A percentile compares a stretch with the other conserved stretches of the same genome.
phyloP scores from a whole-genome alignment of 2,113 vertebrate species.

The Hippolais icterina region DNA sequence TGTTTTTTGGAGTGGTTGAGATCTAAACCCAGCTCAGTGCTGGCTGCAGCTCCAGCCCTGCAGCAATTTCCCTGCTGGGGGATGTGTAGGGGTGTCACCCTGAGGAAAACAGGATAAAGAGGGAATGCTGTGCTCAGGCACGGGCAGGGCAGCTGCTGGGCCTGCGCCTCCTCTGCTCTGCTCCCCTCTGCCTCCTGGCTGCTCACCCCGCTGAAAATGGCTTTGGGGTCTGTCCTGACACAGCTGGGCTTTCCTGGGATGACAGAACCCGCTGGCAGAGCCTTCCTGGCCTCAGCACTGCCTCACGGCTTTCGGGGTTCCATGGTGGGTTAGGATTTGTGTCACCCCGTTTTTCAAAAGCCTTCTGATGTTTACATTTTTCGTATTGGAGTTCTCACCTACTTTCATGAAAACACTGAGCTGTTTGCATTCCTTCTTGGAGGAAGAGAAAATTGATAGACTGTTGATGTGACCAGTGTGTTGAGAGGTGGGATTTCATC shows the following conservation, averaged over 20 bases:
- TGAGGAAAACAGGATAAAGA: background rate
- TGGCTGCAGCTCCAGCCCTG: background rate
- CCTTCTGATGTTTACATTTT: too few species aligned
- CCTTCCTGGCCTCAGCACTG: background rate
- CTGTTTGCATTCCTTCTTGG: too few species aligned
- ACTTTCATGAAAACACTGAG: too few species aligned
- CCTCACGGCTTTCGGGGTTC: background rate
- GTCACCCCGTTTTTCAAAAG: too few species aligned
- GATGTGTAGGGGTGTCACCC: background rate
- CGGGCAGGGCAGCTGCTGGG: background rate
- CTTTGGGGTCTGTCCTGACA: background rate
- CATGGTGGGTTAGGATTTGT: background rate
- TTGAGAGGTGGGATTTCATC: too few species aligned
- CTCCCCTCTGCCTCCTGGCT: background rate
- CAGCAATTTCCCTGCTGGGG: background rate
- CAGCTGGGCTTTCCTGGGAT: background rate
- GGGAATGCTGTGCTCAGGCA: background rate
- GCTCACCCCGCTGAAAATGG: background rate
- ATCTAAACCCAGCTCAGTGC: background rate
- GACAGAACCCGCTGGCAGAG: background rate
- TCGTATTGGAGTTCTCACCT: too few species aligned
- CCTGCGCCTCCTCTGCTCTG: background rate
- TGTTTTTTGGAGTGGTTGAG: background rate
- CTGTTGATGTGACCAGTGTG: too few species aligned
- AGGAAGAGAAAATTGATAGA: too few species aligned